These are phyloP conservation scores for Apis mellifera DNA, from an alignment of 1,140 invertebrate species.

Conservation along the genomic window DNA sequence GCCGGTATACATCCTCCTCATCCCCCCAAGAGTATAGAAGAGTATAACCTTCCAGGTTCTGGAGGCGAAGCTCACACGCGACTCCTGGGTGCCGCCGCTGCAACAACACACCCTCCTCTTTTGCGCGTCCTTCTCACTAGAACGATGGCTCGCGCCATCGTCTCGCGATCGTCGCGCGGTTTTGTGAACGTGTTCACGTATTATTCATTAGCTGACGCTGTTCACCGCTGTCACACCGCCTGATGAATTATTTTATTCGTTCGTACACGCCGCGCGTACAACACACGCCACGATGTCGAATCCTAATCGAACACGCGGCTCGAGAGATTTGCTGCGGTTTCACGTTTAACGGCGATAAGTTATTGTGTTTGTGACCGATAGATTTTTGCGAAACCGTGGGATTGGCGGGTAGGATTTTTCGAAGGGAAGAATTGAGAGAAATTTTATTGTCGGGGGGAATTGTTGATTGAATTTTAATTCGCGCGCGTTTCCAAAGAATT, in stretches of 20 bases:
- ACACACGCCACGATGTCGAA: slow-evolving; percentile 16
- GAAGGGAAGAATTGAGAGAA: neutral
- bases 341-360: neutral
- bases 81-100: neutral
- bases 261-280: slow-evolving; percentile 21
- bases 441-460: neutral
- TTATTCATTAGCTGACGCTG: slow-evolving; percentile 45
- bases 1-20: slow-evolving; percentile 28
- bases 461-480: neutral
- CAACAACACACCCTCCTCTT: neutral
- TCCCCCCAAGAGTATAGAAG: neutral
- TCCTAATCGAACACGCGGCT: slow-evolving; percentile 13
- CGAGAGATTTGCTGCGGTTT: neutral
- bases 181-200: slow-evolving; percentile 38
- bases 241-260: slow-evolving; percentile 42
- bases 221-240: slow-evolving; percentile 21
- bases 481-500: neutral
- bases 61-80: slow-evolving; percentile 3
- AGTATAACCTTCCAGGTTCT: slow-evolving; percentile 35
- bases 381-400: neutral
- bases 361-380: neutral
- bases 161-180: slow-evolving; percentile 30
- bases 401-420: neutral
- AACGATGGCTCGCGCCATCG: neutral
- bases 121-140: neutral